Evolutionary conservation across 2,113 vertebrate genomes (phyloP).

Genomic region (Rhea pennata): DNA sequence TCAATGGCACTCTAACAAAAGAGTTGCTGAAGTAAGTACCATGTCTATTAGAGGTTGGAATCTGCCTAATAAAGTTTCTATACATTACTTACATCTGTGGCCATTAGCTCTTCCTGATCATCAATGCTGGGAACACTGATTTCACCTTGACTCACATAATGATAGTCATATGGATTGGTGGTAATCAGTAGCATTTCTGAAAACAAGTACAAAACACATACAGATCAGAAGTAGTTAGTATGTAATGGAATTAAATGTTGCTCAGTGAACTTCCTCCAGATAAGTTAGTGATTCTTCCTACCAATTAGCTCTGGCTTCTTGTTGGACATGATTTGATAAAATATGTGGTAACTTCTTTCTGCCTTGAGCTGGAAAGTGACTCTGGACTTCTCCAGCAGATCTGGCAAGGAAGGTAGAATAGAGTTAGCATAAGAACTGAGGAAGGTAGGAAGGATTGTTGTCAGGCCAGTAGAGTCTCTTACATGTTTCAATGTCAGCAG

Average conservation of each 20-base stretch:
- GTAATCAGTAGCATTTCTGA: slow-evolving; percentile 85
- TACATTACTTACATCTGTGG: slow-evolving; percentile 73
- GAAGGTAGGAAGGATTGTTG: not conserved
- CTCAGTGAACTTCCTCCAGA: not conserved
- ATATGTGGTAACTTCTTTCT: not conserved
- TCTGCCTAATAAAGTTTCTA: not conserved
- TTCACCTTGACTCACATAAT: slow-evolving; percentile 79
- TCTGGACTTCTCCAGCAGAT: not conserved
- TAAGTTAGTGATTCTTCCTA: slow-evolving; percentile 51
- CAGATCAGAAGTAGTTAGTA: not conserved
- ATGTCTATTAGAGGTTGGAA: not conserved
- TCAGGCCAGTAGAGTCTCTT: not conserved
- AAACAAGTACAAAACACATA: not conserved
- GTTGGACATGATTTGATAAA: slow-evolving; percentile 74
- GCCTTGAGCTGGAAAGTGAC: not conserved
- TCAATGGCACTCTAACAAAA: slow-evolving; percentile 43
- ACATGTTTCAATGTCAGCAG: slow-evolving; percentile 60
- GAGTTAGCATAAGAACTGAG: not conserved
- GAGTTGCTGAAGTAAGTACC: not conserved
- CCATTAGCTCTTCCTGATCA: slow-evolving; percentile 76
- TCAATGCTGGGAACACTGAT: slow-evolving; percentile 83
- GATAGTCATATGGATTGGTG: slow-evolving; percentile 85
- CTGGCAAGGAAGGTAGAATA: not conserved
- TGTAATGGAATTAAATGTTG: not conserved
- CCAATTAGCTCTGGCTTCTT: slow-evolving; percentile 86